These are phyloP conservation scores for Hydroisotoma schaefferi DNA, from an alignment of 2,888 invertebrate genomes.

Conservation along the genomic window DNA sequence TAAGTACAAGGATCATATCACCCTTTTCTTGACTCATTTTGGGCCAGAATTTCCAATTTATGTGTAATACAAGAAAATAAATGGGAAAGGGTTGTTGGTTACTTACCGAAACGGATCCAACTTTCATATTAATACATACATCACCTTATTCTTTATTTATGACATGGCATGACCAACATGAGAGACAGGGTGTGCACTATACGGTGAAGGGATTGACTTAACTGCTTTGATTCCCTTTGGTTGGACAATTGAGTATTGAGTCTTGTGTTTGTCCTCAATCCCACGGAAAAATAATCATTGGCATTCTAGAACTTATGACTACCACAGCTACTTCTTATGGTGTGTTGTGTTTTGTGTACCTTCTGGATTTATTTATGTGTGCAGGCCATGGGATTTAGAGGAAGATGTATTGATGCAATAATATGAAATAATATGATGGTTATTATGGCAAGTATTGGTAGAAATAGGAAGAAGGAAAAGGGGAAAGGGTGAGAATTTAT, in stretches of 20 bases:
- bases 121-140: slow-evolving; percentile 3
- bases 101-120: slow-evolving; percentile 2
- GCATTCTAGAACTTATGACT: too few relatives aligned
- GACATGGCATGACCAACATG: not conserved
- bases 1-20: slow-evolving; percentile 4
- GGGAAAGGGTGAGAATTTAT: slow-evolving; percentile 18
- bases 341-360: not conserved
- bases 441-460: too few relatives aligned
- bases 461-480: too few relatives aligned
- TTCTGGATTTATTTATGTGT: not conserved
- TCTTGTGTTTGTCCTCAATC: too few relatives aligned
- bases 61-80: too few relatives aligned
- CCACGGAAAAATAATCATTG: slow-evolving; percentile 3
- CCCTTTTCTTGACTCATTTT: slow-evolving; percentile 3
- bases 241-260: not conserved
- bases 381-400: not conserved
- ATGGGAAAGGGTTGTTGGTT: too few relatives aligned
- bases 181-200: too few relatives aligned
- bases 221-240: not conserved
- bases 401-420: slow-evolving; percentile 5
- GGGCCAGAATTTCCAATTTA: not conserved
- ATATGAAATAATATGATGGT: slow-evolving; percentile 6
- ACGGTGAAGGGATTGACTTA: slow-evolving; percentile 7
- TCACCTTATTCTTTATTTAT: slow-evolving; percentile 18
- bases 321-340: too few relatives aligned